A percentile compares a stretch with the other conserved stretches of the same genome.
phyloP scores from a whole-genome alignment of 2,113 vertebrate species.

The Cygnus atratus region DNA sequence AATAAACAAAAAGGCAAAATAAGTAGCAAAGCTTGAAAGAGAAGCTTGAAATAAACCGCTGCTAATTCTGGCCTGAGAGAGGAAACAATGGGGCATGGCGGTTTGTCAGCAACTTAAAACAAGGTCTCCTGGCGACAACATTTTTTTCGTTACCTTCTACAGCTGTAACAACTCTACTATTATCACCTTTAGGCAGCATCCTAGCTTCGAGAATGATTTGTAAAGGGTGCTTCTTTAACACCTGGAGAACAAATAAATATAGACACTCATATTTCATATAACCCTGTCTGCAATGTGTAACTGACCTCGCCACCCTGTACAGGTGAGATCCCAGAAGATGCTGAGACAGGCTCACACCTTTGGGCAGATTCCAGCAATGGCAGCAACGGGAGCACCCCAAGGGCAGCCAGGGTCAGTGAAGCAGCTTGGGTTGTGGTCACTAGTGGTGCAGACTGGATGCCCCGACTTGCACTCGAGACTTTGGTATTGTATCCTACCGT shows the following conservation, averaged over 20 bases:
- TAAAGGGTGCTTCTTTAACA: not conserved
- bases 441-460: not conserved
- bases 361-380: not conserved
- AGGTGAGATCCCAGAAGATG: not conserved
- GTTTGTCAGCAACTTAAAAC: not conserved
- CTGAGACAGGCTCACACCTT: not conserved
- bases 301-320: not conserved
- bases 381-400: not conserved
- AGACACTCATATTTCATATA: not conserved
- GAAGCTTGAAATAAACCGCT: not conserved
- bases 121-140: not conserved
- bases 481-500: not conserved
- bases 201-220: not conserved
- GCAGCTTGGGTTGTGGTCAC: not conserved
- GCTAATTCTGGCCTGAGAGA: not conserved
- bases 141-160: not conserved
- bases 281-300: not conserved
- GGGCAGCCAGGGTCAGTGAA: not conserved
- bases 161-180: not conserved
- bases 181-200: not conserved
- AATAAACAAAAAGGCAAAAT: not conserved
- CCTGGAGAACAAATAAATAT: not conserved
- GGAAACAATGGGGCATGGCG: not conserved
- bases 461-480: not conserved
- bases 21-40: not conserved